These are phyloP conservation scores for Buceros bicornis DNA, from an alignment of 2,797 vertebrate genomes.

Conservation along the genomic window DNA sequence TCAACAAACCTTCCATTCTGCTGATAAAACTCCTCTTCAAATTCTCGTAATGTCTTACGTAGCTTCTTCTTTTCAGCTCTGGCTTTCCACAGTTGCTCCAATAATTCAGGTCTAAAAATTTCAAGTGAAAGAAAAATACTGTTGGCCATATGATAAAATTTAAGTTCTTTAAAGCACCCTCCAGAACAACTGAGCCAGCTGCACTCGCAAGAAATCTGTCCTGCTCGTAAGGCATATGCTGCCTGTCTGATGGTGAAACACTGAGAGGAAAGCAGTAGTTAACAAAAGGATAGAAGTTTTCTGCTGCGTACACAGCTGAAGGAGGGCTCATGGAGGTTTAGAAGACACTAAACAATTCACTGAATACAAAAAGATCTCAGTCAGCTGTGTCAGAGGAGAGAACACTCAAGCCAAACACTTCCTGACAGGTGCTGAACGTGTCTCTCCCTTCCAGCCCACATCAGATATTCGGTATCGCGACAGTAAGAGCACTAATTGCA, in stretches of 20 bases:
- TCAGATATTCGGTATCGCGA: rapidly evolving
- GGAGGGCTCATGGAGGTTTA: neutral
- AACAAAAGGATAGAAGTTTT: neutral
- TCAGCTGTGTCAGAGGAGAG: neutral
- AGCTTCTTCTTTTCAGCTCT: conserved; percentile 97
- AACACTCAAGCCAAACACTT: neutral
- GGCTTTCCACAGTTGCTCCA: conserved; percentile 98
- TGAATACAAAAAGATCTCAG: neutral
- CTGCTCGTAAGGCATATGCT: neutral
- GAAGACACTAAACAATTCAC: neutral
- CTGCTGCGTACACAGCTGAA: neutral
- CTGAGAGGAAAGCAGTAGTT: neutral
- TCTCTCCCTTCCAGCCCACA: neutral
- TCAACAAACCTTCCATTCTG: conserved; percentile 92
- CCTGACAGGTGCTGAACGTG: neutral
- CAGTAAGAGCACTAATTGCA: neutral
- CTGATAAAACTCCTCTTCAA: conserved; percentile 96
- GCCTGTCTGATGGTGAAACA: neutral
- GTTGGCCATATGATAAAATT: neutral
- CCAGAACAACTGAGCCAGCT: neutral
- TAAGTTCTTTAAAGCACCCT: neutral
- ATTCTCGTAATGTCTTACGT: conserved; percentile 92
- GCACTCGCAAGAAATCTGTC: neutral
- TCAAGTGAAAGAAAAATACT: conserved; percentile 19
- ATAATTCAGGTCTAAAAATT: conserved; percentile 91